Evolutionary conservation across 2,113 vertebrate genomes (phyloP), one percentile per base, ranked within the genome.

Genomic region (Colius striatus): DNA sequence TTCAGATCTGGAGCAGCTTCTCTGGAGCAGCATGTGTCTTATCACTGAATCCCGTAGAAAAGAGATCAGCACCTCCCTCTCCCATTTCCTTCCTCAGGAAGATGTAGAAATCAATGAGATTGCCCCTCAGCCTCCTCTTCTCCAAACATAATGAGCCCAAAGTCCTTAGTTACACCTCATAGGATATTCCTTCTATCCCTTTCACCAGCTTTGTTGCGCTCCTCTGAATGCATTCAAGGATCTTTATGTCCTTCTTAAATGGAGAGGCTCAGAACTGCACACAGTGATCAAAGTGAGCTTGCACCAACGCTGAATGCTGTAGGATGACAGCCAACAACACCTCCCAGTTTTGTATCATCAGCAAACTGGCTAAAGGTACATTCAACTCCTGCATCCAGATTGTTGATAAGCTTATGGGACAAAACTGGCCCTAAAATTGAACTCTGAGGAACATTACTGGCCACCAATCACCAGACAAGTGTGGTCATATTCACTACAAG

Each of bases 401-500:
- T 11, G 25, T 25, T 53, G 23, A 53, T 21, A 54, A 36, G 54
- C 14, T 34, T 2, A 29, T 18, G 9, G n/a, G 54, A 60, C 1
- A n/a, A 38, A 10, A 38, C 13, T 34, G 2, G 1, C 13, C 13
- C 23, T 43, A 32, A 18, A 79, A 12, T 1, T 43, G n/a, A 5
- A n/a, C 6, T 1, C 36, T 36, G 50, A 19, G 25, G 29, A 74
- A 63, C 12, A 57, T 4, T 0, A 0, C 32, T 38, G n/a, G 16
- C 25, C 20, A 41, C 10, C 0, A 0, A 5, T 30, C 6, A 9
- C 14, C 16, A 67, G 47, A 41, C 0, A 74, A 32, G 34, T 47
- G 5, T 5, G 74, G 5, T 5, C 12, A 18, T 14, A 20, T 30
- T 75, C 21, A 58, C 3, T 53, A 25, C 6, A 74, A 29, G 9